Evolutionary conservation across 2,888 invertebrate genomes (phyloP), one percentile per base, ranked within the genome.

Genomic region (Conops quadrifasciatus): DNA sequence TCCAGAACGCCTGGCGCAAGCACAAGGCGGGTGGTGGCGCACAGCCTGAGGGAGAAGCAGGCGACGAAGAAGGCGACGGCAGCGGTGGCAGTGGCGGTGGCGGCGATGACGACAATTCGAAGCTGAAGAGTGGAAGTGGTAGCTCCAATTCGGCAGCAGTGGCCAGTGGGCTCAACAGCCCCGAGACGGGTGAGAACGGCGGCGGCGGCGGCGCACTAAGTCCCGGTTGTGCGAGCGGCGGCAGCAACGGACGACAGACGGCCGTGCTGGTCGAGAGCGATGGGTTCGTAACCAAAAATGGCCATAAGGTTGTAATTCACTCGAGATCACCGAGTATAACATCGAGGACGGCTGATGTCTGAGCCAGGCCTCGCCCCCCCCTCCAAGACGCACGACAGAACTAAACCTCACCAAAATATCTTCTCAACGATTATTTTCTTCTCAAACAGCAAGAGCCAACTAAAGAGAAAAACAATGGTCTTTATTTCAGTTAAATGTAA

Each of bases 1-100:
- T 98, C 82, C 97, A 98, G 87, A 94, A 94, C 86, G 95, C 96
- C 79, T 97, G 96, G 95, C 91, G 96, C 75, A 93, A 94, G 85
- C 95, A 95, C 87, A 91, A 91, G 84, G 89, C 92, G 85, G 91
- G 91, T 80, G 73, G 58, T 43, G 73, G 67, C 43, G 72, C 19
- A 2, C 72, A 63, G 16, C 72, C 47, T 24, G 73, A 28, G 58
- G 53, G 63, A 56, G 51, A 67, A 56, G 65, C 58, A 66, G 26
- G 21, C 28, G 74, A 60, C 56, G 58, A 16, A 5, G 43, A 49
- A 30, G 47, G 43, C 2, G 71, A 58, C 26, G 64, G 47, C 49
- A 58, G 4, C 15, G 66, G 43, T 24, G 65, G 66, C 4, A 43
- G 24, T 53, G 73, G 59, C 43, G 71, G 68, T 9, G n/a, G 49